Base-by-base conservation (phyloP, 2,797 vertebrate species). In the Synaphobranchus kaupii region DNA sequence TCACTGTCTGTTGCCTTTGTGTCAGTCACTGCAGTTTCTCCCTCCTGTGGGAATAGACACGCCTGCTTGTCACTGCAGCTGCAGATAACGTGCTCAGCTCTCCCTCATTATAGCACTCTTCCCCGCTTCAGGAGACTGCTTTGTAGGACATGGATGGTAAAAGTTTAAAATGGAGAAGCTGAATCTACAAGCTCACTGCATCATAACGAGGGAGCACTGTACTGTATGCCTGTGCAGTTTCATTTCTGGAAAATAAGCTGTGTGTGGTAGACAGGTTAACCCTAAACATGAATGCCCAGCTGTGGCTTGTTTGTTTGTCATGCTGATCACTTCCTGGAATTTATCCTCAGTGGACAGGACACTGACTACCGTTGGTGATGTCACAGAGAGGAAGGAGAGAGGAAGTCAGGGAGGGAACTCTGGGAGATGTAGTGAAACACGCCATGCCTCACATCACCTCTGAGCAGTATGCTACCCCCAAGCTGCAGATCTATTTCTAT, bases 1-100 rank as follows among this genome's bases (percentile, higher is more conserved):
- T 91, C 85, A 84, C 88, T 86, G 88, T 66, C 85, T 88, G 87
- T 87, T 87, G 84, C 88, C 85, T 80, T 71, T 85, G 82, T 76
- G 86, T 87, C 56, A 56, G 68, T 56, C 50, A 4, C 31, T 76
- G 60, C 82, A 56, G 82, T 58, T 31, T 68, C 44, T 63, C 56
- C 8, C 52, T 63, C 83, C 71, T 76, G 22, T 34, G 83, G 52
- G 84, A 56, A 13, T 34, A 44, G 68, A 47, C 56, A 20, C 56
- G 54, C 84, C 31, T 80, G 87, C 71, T 80, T 87, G 87, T 84
- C 52, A 1, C 54, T 39, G 34, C 39, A 13, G 66, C 66, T 83
- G 28, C 73, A 44, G 81, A 71, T 31, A 48, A 17, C 31, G 20
- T 44, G 48, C 81, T 25, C 48, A 28, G 48, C 17, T 5, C 12